Evolutionary conservation across 1,140 invertebrate genomes (phyloP).

Genomic region (Goniozus legneri): DNA sequence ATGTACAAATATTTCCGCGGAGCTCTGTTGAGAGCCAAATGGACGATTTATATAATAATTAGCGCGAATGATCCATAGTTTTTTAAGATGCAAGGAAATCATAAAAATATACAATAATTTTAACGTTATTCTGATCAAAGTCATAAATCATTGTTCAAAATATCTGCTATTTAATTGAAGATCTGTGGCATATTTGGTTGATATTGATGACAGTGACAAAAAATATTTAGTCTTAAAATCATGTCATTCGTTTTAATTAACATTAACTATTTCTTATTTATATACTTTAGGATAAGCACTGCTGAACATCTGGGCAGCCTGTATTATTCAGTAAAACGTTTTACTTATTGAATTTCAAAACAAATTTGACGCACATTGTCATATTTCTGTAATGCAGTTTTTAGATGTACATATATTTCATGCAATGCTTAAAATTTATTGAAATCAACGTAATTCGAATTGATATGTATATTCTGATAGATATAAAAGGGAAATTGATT

Average conservation of each 20-base stretch:
- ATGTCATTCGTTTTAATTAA: not conserved
- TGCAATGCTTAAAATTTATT: constrained; percentile 9
- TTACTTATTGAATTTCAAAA: constrained; percentile 6
- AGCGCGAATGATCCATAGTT: no score
- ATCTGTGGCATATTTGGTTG: constrained; percentile 1
- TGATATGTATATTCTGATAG: no score
- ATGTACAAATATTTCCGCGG: not conserved
- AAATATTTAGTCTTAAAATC: not conserved
- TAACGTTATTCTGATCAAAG: not conserved
- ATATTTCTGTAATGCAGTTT: constrained; percentile 14
- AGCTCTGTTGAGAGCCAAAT: no score
- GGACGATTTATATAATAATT: not conserved
- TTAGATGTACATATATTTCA: constrained; percentile 2
- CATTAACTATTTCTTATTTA: constrained; percentile 3
- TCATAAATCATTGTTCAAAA: not conserved
- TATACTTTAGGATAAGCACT: constrained; percentile 11
- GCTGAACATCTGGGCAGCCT: constrained; percentile 16
- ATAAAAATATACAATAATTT: not conserved
- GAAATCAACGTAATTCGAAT: no score
- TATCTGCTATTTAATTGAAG: constrained; percentile 7
- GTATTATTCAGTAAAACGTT: constrained; percentile 10
- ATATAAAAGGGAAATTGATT: no score
- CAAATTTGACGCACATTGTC: constrained; percentile 10
- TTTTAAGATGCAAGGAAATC: not conserved
- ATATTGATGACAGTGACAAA: not conserved